These are phyloP conservation scores for Notodonta ziczac DNA, from an alignment of 2,888 invertebrate species.

Conservation along the genomic window DNA sequence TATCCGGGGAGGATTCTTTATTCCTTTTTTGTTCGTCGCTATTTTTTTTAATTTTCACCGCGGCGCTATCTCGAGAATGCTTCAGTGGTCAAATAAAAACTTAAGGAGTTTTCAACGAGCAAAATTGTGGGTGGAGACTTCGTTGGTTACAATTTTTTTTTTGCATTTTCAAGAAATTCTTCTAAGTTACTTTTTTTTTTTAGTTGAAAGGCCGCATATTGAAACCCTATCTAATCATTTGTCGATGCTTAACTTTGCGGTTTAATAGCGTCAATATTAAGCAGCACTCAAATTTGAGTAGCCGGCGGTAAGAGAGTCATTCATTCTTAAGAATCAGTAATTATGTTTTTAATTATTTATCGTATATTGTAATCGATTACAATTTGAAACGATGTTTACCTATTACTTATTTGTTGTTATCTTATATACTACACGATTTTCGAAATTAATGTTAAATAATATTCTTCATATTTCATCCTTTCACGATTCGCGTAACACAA, in stretches of 20 bases:
- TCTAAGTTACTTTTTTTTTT: not conserved
- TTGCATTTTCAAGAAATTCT: not conserved
- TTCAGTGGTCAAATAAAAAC: conserved; percentile 85
- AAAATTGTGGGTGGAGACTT: conserved; percentile 40
- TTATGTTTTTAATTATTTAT: no score
- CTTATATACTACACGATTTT: no score
- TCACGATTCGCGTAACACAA: not conserved
- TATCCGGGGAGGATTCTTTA: conserved; percentile 47
- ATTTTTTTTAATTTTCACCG: conserved; percentile 81
- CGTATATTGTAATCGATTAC: no score
- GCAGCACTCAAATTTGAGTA: no score
- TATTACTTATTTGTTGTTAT: no score
- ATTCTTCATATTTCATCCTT: not conserved
- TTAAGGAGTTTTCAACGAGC: conserved; percentile 77
- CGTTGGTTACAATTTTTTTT: conserved; percentile 1
- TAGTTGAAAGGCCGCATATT: not conserved
- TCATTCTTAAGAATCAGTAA: no score
- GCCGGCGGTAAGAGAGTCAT: no score
- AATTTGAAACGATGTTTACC: no score
- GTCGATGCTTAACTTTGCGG: no score
- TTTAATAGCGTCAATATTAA: no score
- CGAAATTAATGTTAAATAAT: not conserved
- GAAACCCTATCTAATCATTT: no score
- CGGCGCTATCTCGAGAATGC: conserved; percentile 83
- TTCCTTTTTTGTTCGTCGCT: conserved; percentile 54